phyloP scores from a whole-genome alignment of 2,113 vertebrate species.

The Oreochromis niloticus region DNA sequence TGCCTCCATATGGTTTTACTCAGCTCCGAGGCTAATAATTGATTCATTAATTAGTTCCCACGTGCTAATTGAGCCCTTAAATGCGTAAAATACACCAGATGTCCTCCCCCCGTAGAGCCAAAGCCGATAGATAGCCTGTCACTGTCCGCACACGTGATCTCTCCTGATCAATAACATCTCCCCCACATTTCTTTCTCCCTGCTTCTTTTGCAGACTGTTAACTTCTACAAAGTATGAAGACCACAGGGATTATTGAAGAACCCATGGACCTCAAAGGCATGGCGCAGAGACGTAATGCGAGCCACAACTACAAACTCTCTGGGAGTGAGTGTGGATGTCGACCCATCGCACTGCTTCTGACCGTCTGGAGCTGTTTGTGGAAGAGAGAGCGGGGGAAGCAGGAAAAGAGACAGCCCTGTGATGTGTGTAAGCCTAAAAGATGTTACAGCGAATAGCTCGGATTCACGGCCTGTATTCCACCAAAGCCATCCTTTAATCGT shows the following conservation, averaged over 20 bases:
- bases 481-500: slow-evolving; percentile 27
- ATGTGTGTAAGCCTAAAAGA: neutral
- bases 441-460: neutral
- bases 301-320: slow-evolving; percentile 47
- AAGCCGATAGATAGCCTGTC: neutral
- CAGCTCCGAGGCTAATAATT: slow-evolving; percentile 50
- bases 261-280: slow-evolving; percentile 63
- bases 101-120: neutral
- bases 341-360: slow-evolving; percentile 1
- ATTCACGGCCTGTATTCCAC: slow-evolving; percentile 29
- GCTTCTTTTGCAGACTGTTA: slow-evolving; percentile 68
- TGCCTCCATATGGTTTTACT: slow-evolving; percentile 60
- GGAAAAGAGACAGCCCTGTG: neutral
- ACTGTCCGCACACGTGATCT: neutral
- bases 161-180: neutral
- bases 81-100: neutral
- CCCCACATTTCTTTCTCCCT: neutral
- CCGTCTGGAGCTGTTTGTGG: slow-evolving; percentile 7
- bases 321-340: slow-evolving; percentile 11
- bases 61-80: neutral
- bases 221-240: slow-evolving; percentile 67
- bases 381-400: neutral
- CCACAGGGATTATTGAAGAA: slow-evolving; percentile 69
- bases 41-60: slow-evolving; percentile 70
- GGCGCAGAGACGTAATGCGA: slow-evolving; percentile 51